Base-by-base conservation (phyloP, 2,113 vertebrate genomes). In the Ondatra zibethicus region DNA sequence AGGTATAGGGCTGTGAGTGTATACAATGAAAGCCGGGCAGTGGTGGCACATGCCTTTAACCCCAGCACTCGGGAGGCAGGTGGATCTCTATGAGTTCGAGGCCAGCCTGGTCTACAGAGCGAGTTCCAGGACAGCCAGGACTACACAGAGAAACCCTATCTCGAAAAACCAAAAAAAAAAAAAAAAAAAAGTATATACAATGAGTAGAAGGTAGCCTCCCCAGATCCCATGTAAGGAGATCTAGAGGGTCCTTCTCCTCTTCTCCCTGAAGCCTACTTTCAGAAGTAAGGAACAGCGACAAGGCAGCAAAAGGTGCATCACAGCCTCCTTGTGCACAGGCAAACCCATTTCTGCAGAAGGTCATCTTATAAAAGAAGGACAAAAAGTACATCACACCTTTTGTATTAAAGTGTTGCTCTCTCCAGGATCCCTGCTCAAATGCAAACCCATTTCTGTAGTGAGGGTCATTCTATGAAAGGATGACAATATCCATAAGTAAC, bases 391-490 rank as follows among this genome's bases (percentile, higher is more conserved):
- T 10, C 47, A 80, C 77, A 80, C 14, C 77, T 80, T 80, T 36
- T 80, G 9, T 19, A 78, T 78, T 78, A 78, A 31, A 80, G 12
- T 42, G 72, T 12, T 75, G 72, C 19, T 73, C n/a, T 73, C 72
- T 73, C n/a, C n/a, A 80, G 47, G 52, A 5, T 33, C 29, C 14
- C 31, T 50, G 29, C 16, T 33, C 47, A 81, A 55, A 25, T n/a
- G 39, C 23, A 93, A 96, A 17, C 14, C 47, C 17, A 87, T 23
- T 95, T 94, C 93, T 84, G 39, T 47, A 92, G 17, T 81, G 36
- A 55, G 52, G 39, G 42, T 81, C 77, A 45, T 50, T 73, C 75
- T 94, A 45, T 81, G 52, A 92, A 96, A 89, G 8, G 6, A 85
- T 45, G 33, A 25, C 65, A 55, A 29, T 39, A 86, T 70, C 45